Evolutionary conservation across 2,888 invertebrate species (phyloP), one percentile per base, ranked within the genome.

Genomic region (Dioctria linearis): DNA sequence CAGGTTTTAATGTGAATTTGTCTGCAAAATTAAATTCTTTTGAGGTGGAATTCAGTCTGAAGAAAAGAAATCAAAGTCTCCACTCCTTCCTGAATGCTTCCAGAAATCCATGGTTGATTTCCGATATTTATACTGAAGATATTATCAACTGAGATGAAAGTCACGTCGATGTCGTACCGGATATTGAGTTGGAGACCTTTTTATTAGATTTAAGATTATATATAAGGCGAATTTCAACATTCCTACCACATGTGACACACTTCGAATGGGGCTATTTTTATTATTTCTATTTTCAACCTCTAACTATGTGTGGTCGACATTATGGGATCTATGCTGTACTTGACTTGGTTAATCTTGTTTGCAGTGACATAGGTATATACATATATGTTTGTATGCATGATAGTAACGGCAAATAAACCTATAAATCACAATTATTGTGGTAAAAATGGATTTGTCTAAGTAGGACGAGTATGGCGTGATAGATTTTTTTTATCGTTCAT

Each of bases 101-200:
- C 11, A 4, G 39, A n/a, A 42, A 65, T 65, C 65, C 65, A 65
- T 37, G 40, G 11, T 37, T 65, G 65, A 65, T 65, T 65, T 65
- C 65, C 42, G 65, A 65, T 65, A 65, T 65, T 65, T 65, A n/a
- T n/a, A 65, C 65, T 65, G 65, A 13, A 5, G 42, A 3, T 65
- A 42, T 40, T 65, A 42, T 42, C 65, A 40, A 40, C 40, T 5
- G 42, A 37, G 65, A 42, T 40, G n/a, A 40, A n/a, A 65, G 65
- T 65, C 65, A 65, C 65, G 65, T 65, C 65, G n/a, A 25, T 25
- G 25, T 25, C 25, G 25, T 13, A 8, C 65, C 65, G 65, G 65
- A 65, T 65, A 65, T 65, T 65, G 65, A 65, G 65, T 42, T 65
- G 65, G 65, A 65, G 65, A 40, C 65, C 65, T 65, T 65, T 65